Conservation (phyloP, 2,888 invertebrate species). For the Athalia cordata region DNA sequence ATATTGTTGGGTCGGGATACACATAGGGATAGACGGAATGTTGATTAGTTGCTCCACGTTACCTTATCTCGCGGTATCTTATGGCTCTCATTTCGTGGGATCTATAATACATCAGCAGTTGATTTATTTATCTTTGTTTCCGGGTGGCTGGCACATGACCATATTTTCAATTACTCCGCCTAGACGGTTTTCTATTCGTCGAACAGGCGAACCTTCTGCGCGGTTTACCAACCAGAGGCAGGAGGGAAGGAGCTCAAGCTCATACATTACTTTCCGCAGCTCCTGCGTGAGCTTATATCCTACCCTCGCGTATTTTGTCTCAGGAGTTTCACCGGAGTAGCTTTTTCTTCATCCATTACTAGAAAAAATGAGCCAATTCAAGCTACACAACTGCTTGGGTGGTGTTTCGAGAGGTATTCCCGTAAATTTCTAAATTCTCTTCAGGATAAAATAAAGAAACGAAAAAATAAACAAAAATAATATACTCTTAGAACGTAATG, state of each 20-base stretch:
- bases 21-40: background rate
- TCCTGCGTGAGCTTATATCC: constrained; percentile 15
- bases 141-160: constrained; percentile 39
- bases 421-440: too few species aligned
- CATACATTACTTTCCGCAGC: constrained; percentile 30
- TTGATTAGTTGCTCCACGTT: constrained; percentile 9
- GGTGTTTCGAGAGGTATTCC: too few species aligned
- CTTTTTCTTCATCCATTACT: constrained; percentile 6
- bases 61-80: background rate
- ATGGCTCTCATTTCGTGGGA: constrained; percentile 11
- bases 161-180: constrained; percentile 44
- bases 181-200: constrained; percentile 31
- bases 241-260: constrained; percentile 6
- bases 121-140: constrained; percentile 30
- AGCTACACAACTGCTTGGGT: too few species aligned
- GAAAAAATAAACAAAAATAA: too few species aligned
- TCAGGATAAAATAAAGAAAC: too few species aligned
- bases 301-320: constrained; percentile 12
- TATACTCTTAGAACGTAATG: too few species aligned
- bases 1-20: too few species aligned
- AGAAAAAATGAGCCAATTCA: too few species aligned
- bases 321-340: constrained; percentile 4
- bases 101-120: background rate
- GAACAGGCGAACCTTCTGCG: background rate
- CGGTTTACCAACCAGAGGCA: background rate